A percentile compares a stretch with the other conserved stretches of the same genome.
Conservation (phyloP, 2,888 invertebrate species). For the Allacma fusca region DNA sequence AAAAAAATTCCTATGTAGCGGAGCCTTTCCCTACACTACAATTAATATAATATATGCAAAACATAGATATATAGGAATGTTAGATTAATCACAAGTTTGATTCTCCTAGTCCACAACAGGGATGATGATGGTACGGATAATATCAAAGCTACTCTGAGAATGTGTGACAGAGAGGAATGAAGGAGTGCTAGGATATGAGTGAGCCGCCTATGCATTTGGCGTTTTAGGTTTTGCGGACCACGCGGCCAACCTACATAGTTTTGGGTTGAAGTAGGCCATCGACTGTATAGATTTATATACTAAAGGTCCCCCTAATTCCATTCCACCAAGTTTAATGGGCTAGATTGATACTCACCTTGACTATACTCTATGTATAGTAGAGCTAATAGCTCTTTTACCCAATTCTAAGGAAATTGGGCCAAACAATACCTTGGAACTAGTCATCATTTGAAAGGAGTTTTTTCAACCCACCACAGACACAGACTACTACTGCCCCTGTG, state of each 20-base stretch:
- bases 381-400: neutral
- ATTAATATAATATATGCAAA: too few species aligned
- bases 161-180: neutral
- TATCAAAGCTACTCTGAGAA: too few species aligned
- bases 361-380: neutral
- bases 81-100: too few species aligned
- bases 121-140: too few species aligned
- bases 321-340: neutral
- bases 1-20: too few species aligned
- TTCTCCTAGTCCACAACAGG: too few species aligned
- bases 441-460: neutral
- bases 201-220: constrained; percentile 9
- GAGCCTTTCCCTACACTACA: too few species aligned
- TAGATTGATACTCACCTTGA: neutral
- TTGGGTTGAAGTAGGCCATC: neutral
- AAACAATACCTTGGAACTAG: neutral
- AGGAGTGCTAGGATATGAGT: neutral
- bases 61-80: too few species aligned
- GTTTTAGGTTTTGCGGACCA: constrained; percentile 4
- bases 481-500: too few species aligned
- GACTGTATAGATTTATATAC: neutral
- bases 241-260: constrained; percentile 8
- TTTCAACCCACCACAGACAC: too few species aligned
- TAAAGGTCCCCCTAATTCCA: neutral
- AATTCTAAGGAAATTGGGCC: neutral